These are phyloP conservation scores for Pelochelys cantorii DNA, from an alignment of 2,797 vertebrate genomes.

Conservation along the genomic window DNA sequence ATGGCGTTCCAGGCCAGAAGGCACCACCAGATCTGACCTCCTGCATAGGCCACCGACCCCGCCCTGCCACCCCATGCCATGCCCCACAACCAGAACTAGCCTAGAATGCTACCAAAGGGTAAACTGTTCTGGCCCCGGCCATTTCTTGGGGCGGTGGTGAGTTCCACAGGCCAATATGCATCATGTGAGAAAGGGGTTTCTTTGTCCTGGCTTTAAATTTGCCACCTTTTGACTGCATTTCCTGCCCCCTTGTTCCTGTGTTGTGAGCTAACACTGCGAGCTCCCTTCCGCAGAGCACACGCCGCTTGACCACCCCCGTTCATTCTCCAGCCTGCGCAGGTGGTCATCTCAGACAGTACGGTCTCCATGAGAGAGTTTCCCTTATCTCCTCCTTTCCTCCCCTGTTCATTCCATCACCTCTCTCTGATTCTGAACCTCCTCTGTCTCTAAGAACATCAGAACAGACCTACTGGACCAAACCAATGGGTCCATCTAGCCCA, in stretches of 20 bases:
- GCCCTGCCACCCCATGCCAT: background rate
- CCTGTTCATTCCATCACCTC: background rate
- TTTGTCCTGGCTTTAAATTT: background rate
- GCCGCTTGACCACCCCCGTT: background rate
- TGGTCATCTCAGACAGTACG: background rate
- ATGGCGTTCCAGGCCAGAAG: background rate
- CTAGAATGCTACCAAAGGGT: too few relatives aligned
- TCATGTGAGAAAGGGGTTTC: background rate
- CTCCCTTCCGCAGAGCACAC: background rate
- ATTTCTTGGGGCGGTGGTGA: accelerated
- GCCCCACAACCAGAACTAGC: background rate
- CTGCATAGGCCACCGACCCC: background rate
- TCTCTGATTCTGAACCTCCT: background rate
- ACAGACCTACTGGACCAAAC: background rate
- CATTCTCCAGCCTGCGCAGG: background rate
- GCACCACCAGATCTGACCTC: background rate
- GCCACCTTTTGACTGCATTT: background rate
- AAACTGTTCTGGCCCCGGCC: too few relatives aligned
- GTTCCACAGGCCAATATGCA: background rate
- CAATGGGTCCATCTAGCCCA: background rate
- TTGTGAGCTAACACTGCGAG: accelerated
- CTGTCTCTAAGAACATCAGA: background rate
- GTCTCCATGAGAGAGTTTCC: accelerated
- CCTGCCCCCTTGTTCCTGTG: background rate
- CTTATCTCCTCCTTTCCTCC: background rate